Evolutionary conservation across 2,888 invertebrate genomes (phyloP).

Genomic region (Conops quadrifasciatus): DNA sequence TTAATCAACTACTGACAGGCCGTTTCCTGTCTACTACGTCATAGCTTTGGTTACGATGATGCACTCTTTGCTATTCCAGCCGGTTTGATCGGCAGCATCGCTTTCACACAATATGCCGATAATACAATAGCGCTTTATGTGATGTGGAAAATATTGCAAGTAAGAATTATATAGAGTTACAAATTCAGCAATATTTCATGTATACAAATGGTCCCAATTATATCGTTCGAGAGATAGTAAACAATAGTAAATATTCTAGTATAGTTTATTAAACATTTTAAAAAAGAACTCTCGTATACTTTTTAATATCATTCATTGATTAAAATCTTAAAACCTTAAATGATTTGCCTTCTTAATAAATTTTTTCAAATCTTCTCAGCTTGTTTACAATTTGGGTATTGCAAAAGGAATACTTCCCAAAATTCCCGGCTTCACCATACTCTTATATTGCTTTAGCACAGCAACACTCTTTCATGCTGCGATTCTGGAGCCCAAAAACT

Average conservation of each 20-base stretch:
- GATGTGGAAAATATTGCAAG: slow-evolving; percentile 85
- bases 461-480: slow-evolving; percentile 81
- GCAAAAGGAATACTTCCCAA: slow-evolving; percentile 73
- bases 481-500: slow-evolving; percentile 78
- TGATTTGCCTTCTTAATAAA: too few species aligned
- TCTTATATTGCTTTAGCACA: slow-evolving; percentile 80
- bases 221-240: neutral
- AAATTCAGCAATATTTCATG: neutral
- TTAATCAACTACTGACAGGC: slow-evolving; percentile 65
- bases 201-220: neutral
- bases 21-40: slow-evolving; percentile 73
- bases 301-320: neutral
- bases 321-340: too few species aligned
- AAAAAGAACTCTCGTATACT: slow-evolving; percentile 44
- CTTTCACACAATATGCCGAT: slow-evolving; percentile 79
- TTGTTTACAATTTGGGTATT: slow-evolving; percentile 77
- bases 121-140: slow-evolving; percentile 82
- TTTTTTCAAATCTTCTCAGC: slow-evolving; percentile 67
- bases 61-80: slow-evolving; percentile 74
- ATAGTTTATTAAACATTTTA: neutral
- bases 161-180: slow-evolving; percentile 54
- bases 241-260: too few species aligned
- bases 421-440: slow-evolving; percentile 74
- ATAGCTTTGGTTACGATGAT: slow-evolving; percentile 71
- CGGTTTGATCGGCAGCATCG: slow-evolving; percentile 74